Evolutionary conservation across 1,140 invertebrate genomes (phyloP).

Genomic region (Dreissena polymorpha): DNA sequence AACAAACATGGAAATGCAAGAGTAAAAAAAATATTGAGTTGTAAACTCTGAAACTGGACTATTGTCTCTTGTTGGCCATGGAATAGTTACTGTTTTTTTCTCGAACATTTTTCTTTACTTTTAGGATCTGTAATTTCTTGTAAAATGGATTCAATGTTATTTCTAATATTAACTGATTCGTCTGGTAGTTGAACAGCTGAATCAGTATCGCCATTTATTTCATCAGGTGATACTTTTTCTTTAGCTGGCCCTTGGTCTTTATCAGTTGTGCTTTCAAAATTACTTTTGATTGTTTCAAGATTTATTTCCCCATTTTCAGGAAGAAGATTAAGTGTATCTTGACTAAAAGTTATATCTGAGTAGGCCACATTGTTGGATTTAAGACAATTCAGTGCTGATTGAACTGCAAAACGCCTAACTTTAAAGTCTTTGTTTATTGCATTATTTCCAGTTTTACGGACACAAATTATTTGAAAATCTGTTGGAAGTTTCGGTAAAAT

Average conservation of each 20-base stretch:
- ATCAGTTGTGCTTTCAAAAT: background rate
- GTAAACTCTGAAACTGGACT: conserved; percentile 56
- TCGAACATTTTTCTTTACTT: background rate
- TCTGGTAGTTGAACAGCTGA: conserved; percentile 49
- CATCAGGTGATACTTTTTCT: conserved; percentile 32
- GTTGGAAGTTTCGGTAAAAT: conserved; percentile 34
- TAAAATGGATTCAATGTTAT: conserved; percentile 37
- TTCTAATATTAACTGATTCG: conserved; percentile 26
- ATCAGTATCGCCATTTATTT: conserved; percentile 2
- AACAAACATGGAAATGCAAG: conserved; percentile 56
- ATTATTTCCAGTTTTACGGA: conserved; percentile 37
- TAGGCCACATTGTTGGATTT: conserved; percentile 48
- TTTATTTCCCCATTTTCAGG: conserved; percentile 19
- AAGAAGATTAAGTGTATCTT: conserved; percentile 41
- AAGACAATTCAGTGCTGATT: conserved; percentile 43
- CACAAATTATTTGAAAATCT: conserved; percentile 38
- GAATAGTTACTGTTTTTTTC: conserved; percentile 27
- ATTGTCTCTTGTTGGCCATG: conserved; percentile 52
- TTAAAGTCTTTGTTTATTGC: conserved; percentile 46
- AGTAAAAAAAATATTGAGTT: conserved; percentile 52
- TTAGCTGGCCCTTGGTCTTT: conserved; percentile 50
- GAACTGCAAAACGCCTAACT: conserved; percentile 33
- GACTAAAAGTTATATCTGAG: conserved; percentile 36
- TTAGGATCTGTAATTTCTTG: conserved; percentile 37
- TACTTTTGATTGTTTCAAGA: conserved; percentile 33